Evolutionary conservation across 2,113 vertebrate species (phyloP).

Genomic region (Mobula birostris): DNA sequence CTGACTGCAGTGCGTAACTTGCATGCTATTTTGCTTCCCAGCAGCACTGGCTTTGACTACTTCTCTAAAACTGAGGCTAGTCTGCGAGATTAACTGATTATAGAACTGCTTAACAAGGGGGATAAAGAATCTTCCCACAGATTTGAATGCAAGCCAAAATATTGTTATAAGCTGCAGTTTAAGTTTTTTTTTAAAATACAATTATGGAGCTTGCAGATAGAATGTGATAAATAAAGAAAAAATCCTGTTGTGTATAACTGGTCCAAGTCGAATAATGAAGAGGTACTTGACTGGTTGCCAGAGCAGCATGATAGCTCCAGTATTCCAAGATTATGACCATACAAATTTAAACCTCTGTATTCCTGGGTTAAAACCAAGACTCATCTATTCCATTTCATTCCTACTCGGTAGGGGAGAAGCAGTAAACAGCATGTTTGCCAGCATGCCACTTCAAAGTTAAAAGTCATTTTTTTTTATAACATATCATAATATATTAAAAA

Average conservation of each 20-base stretch:
- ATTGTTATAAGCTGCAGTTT: slow-evolving; percentile 9
- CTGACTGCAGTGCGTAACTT: slow-evolving; percentile 1
- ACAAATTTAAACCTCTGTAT: slow-evolving; percentile 40
- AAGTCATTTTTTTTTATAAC: slow-evolving; percentile 39
- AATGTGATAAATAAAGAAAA: background rate
- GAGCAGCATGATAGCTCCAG: slow-evolving; percentile 23
- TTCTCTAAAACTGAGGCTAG: slow-evolving; percentile 23
- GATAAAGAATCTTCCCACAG: slow-evolving; percentile 18
- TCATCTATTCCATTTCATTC: slow-evolving; percentile 40
- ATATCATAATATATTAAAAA: slow-evolving; percentile 48
- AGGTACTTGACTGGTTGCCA: slow-evolving; percentile 27
- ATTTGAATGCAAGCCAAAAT: slow-evolving; percentile 33
- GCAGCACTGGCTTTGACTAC: slow-evolving; percentile 14
- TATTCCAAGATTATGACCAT: slow-evolving; percentile 25
- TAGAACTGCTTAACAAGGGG: slow-evolving; percentile 25
- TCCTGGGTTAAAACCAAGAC: slow-evolving; percentile 41
- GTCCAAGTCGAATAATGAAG: background rate
- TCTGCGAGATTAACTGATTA: slow-evolving; percentile 29
- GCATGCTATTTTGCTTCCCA: slow-evolving; percentile 28
- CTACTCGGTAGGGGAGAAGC: slow-evolving; percentile 41
- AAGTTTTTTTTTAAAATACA: slow-evolving; percentile 18
- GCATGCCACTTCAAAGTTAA: slow-evolving; percentile 32
- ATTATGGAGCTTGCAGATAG: background rate
- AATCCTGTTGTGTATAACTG: background rate
- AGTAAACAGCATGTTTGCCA: slow-evolving; percentile 38